Base-by-base conservation (phyloP, 2,888 invertebrate genomes). In the Euzophera pinguis region DNA sequence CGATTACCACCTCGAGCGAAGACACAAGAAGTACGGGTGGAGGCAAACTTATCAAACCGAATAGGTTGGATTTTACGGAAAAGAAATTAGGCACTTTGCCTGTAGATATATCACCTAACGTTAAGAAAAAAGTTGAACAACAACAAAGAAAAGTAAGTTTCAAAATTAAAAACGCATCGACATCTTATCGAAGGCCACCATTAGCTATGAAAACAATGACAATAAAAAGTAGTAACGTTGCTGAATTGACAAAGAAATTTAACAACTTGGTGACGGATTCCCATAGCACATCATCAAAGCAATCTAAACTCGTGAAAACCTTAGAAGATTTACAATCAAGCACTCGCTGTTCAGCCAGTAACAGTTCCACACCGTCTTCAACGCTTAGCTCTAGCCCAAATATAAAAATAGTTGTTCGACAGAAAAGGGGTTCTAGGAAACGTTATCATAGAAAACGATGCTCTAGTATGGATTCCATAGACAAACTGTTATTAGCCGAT, bases 221-320 rank as follows among this genome's bases (percentile, higher is more conserved):
- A 5, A 81, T 91, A 58, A 78, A 85, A 10, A 85, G 90, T 56
- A 93, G 84, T 63, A 92, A 92, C 74, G 95, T 95, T 34, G 93
- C 94, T 45, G 92, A 93, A 71, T 75, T 95, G 54, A 93, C 94
- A 0, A 92, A 92, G 59, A 94, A 94, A 69, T 95, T 94, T 67
- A 94, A 95, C 70, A 92, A 93, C 71, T 84, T 94, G 66, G 91
- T 92, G 57, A 81, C 73, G 50, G 91, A 91, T 61, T 81, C 86
- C 60, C 74, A 69, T 53, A 74, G 74, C 42, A 75, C 75, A 3
- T 68, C 91, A 6, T 71, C 91, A 38, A 91, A 91, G 59, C 91
- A 92, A 67, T 87, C 92, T 4, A 92, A 92, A 74, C 83, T 92
- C 50, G 79, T 76, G 17, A 92, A 91, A 65, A 82, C 90, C 69